Conservation (phyloP, 2,797 vertebrate genomes). For the Lycodopsis pacificus region DNA sequence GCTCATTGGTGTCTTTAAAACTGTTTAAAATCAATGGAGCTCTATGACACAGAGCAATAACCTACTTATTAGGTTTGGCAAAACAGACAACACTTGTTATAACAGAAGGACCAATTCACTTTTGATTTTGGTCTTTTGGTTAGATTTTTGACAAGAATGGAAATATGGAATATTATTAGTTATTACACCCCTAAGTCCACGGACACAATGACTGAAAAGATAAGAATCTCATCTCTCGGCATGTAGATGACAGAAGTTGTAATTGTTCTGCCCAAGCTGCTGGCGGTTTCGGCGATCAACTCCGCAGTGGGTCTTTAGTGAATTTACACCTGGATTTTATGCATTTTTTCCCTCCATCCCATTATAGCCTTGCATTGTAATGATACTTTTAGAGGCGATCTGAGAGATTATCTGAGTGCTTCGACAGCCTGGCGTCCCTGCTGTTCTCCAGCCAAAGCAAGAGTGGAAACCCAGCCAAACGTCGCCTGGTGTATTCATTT, state of each 20-base stretch:
- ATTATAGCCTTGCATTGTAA: slow-evolving; percentile 1
- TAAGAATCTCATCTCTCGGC: background rate
- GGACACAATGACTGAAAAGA: background rate
- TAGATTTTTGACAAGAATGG: background rate
- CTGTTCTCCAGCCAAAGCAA: slow-evolving; percentile 45
- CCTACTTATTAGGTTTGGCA: no score
- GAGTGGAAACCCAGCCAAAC: slow-evolving; percentile 40
- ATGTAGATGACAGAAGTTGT: background rate
- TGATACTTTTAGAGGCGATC: background rate
- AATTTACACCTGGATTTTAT: slow-evolving; percentile 9
- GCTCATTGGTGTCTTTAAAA: background rate
- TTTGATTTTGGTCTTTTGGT: background rate
- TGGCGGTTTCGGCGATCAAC: background rate
- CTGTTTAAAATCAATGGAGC: background rate
- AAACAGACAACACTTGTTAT: background rate
- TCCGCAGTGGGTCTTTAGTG: background rate
- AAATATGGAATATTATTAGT: background rate
- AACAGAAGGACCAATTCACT: background rate
- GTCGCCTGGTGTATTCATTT: slow-evolving; percentile 31
- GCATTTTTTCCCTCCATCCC: background rate
- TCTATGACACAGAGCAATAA: background rate
- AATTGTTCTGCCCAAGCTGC: background rate
- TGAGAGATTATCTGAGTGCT: slow-evolving; percentile 16
- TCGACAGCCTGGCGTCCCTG: slow-evolving; percentile 34
- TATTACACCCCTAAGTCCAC: background rate